These are phyloP conservation scores for Montipora efflorescens DNA, from an alignment of 64 coral and sea anemone genomes.

Conservation along the genomic window DNA sequence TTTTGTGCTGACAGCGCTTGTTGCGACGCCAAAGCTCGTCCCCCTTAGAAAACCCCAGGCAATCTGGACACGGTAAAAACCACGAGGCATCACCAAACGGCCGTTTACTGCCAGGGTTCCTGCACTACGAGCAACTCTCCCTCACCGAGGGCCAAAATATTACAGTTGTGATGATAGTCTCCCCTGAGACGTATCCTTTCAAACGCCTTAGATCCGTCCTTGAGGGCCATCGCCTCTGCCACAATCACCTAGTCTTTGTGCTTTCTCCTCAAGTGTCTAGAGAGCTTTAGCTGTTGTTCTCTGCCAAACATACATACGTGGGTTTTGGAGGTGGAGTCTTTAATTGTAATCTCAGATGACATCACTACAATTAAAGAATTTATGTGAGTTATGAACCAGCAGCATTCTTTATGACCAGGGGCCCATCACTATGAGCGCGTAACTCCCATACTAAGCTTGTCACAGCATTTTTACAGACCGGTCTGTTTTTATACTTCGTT, in stretches of 20 bases:
- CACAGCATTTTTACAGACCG: too few relatives aligned
- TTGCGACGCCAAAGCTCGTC: slow-evolving; percentile 62
- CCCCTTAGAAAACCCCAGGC: slow-evolving; percentile 43
- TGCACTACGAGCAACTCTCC: slow-evolving; percentile 61
- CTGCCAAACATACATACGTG: neutral
- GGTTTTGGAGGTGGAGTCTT: too few relatives aligned
- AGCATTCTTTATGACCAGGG: too few relatives aligned
- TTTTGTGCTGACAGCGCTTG: neutral
- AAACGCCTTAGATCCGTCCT: neutral
- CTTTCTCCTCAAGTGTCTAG: neutral
- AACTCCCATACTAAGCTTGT: too few relatives aligned
- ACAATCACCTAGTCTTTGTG: slow-evolving; percentile 49
- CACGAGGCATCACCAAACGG: neutral
- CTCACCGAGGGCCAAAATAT: slow-evolving; percentile 28
- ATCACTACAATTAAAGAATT: too few relatives aligned
- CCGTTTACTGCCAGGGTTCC: slow-evolving; percentile 1
- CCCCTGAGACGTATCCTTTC: slow-evolving; percentile 37
- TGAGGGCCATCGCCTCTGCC: slow-evolving; percentile 3
- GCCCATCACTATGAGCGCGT: too few relatives aligned
- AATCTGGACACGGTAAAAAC: slow-evolving; percentile 29
- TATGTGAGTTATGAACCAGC: too few relatives aligned
- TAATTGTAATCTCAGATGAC: too few relatives aligned
- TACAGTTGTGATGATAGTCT: slow-evolving; percentile 78
- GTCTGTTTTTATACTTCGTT: too few relatives aligned
- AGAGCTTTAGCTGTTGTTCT: neutral